These are phyloP conservation scores for Dryas iulia DNA, from an alignment of 1,140 invertebrate species.

Conservation along the genomic window DNA sequence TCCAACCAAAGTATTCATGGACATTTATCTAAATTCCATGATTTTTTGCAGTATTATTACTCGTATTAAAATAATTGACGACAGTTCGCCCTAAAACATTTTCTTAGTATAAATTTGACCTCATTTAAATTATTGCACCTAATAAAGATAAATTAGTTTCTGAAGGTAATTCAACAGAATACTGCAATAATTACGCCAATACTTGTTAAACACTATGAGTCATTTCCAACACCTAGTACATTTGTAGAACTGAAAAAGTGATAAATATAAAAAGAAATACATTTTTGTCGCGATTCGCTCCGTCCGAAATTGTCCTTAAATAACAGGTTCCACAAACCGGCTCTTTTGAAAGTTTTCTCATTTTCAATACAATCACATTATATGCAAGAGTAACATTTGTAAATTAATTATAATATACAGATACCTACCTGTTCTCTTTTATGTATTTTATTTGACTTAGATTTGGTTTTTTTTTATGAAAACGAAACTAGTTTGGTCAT, in stretches of 20 bases:
- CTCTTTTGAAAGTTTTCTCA: slow-evolving; percentile 1
- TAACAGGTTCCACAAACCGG: background rate
- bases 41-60: too few species aligned
- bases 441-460: background rate
- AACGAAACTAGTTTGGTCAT: background rate
- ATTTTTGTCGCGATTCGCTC: background rate
- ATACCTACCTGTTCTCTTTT: background rate
- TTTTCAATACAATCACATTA: slow-evolving; percentile 2
- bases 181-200: too few species aligned
- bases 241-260: background rate
- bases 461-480: background rate
- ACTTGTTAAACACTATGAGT: too few species aligned
- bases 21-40: too few species aligned
- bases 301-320: background rate
- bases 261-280: background rate
- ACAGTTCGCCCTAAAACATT: too few species aligned
- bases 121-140: too few species aligned
- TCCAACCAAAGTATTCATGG: too few species aligned
- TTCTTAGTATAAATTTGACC: too few species aligned
- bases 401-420: background rate
- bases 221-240: too few species aligned
- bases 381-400: background rate
- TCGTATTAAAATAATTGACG: too few species aligned
- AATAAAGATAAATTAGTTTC: too few species aligned
- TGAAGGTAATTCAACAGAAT: too few species aligned